Conservation (phyloP, 1,140 invertebrate species). For the Spodoptera frugiperda region DNA sequence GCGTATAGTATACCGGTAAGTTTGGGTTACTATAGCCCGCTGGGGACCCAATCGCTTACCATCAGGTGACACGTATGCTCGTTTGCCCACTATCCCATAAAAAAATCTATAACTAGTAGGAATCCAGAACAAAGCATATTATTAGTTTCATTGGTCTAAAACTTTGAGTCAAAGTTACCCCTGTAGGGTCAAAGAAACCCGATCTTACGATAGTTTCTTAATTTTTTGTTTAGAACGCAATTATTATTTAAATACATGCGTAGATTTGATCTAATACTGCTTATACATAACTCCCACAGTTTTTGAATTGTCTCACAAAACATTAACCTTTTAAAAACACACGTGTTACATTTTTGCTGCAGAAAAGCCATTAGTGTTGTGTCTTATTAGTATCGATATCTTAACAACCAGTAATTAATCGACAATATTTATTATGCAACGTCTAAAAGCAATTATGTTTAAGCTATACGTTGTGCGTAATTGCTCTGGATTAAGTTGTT, state of each 20-base stretch:
- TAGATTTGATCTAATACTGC: background rate
- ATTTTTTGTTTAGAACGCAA: background rate
- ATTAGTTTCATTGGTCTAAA: no score
- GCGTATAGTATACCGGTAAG: background rate
- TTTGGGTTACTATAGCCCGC: no score
- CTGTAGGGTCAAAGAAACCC: no score
- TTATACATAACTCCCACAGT: no score
- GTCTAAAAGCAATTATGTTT: constrained; percentile 48
- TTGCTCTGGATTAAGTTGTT: constrained; percentile 59
- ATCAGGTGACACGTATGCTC: no score
- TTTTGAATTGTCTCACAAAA: background rate
- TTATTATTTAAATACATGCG: background rate
- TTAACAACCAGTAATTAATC: constrained; percentile 50
- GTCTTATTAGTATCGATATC: constrained; percentile 46
- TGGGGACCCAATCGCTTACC: no score
- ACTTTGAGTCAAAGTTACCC: no score
- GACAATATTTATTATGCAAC: constrained; percentile 46
- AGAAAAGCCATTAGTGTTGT: constrained; percentile 19
- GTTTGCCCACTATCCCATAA: no score
- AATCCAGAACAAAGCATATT: no score
- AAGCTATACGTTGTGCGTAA: constrained; percentile 45
- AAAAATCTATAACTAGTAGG: no score
- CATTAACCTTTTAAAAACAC: constrained; percentile 36
- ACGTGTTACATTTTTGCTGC: constrained; percentile 35
- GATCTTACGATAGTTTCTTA: background rate